A percentile compares a stretch with the other conserved stretches of the same genome.
These are phyloP conservation scores for Diplodus puntazzo DNA, from an alignment of 2,797 vertebrate genomes.

Conservation along the genomic window DNA sequence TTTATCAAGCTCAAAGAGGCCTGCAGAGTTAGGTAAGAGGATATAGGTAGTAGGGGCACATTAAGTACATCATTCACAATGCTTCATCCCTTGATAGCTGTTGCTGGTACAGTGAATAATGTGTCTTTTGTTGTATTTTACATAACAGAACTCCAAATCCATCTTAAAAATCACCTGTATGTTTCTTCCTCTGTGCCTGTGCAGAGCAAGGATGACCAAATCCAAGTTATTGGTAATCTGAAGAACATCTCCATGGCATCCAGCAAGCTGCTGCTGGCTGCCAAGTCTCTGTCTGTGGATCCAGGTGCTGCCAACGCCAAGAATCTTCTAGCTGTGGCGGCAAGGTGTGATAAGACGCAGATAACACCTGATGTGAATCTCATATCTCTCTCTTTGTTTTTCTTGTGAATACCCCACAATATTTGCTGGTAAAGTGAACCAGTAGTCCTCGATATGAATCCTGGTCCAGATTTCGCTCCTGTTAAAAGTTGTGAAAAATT, in stretches of 20 bases:
- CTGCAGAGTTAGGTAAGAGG: slow-evolving; percentile 31
- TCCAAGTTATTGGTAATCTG: slow-evolving; percentile 98
- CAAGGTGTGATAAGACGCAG: slow-evolving; percentile 87
- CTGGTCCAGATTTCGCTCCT: slow-evolving; percentile 9
- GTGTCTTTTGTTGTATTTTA: neutral
- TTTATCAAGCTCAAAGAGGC: slow-evolving; percentile 63
- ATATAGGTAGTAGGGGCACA: slow-evolving; percentile 24
- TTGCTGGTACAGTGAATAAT: neutral
- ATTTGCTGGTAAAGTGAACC: slow-evolving; percentile 8
- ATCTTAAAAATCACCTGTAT: slow-evolving; percentile 6
- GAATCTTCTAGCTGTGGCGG: slow-evolving; percentile 96
- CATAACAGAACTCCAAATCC: neutral
- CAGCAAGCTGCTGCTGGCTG: slow-evolving; percentile 96
- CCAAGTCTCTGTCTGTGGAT: slow-evolving; percentile 98
- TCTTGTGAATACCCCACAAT: neutral
- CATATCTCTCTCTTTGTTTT: slow-evolving; percentile 2
- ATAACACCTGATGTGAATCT: slow-evolving; percentile 28
- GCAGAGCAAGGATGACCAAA: slow-evolving; percentile 98
- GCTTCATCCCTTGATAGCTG: slow-evolving; percentile 8
- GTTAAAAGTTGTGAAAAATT: slow-evolving; percentile 23
- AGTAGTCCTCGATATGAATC: slow-evolving; percentile 25
- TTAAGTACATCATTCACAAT: neutral
- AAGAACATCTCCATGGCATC: slow-evolving; percentile 99
- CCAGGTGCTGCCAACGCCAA: slow-evolving; percentile 99
- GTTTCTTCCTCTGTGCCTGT: slow-evolving; percentile 36